phyloP scores from a whole-genome alignment of 2,797 vertebrate species.

The Hephaestus fuliginosus region DNA sequence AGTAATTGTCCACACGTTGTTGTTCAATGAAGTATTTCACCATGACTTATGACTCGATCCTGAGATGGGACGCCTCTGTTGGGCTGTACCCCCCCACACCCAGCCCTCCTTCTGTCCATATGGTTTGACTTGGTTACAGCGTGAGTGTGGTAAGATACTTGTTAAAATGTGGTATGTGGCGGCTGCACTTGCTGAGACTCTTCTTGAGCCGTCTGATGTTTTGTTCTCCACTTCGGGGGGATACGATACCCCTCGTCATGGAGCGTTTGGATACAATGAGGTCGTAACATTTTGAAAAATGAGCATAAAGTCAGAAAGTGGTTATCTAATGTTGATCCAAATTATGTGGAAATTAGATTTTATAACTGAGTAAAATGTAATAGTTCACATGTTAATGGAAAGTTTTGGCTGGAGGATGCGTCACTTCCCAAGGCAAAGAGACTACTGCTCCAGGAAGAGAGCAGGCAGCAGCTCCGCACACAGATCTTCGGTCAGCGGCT shows the following conservation, averaged over 20 bases:
- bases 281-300: slow-evolving; percentile 46
- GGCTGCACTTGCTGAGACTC: slow-evolving; percentile 83
- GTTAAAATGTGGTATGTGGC: slow-evolving; percentile 89
- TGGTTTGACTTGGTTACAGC: slow-evolving; percentile 93
- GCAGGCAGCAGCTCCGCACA: too few relatives aligned
- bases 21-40: slow-evolving; percentile 80
- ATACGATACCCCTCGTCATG: slow-evolving; percentile 40
- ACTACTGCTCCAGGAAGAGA: too few relatives aligned
- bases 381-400: background rate
- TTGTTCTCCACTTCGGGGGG: slow-evolving; percentile 49
- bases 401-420: background rate
- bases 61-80: slow-evolving; percentile 70
- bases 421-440: too few relatives aligned
- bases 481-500: too few relatives aligned
- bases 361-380: background rate
- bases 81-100: slow-evolving; percentile 14
- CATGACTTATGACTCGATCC: slow-evolving; percentile 87
- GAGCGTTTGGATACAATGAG: slow-evolving; percentile 39
- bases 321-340: slow-evolving; percentile 10
- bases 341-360: slow-evolving; percentile 14
- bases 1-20: slow-evolving; percentile 87
- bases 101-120: slow-evolving; percentile 79
- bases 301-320: slow-evolving; percentile 15
- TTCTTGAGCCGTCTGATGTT: slow-evolving; percentile 78
- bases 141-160: slow-evolving; percentile 89